Evolutionary conservation across 2,113 vertebrate species (phyloP).

Genomic region (Pimephales promelas): DNA sequence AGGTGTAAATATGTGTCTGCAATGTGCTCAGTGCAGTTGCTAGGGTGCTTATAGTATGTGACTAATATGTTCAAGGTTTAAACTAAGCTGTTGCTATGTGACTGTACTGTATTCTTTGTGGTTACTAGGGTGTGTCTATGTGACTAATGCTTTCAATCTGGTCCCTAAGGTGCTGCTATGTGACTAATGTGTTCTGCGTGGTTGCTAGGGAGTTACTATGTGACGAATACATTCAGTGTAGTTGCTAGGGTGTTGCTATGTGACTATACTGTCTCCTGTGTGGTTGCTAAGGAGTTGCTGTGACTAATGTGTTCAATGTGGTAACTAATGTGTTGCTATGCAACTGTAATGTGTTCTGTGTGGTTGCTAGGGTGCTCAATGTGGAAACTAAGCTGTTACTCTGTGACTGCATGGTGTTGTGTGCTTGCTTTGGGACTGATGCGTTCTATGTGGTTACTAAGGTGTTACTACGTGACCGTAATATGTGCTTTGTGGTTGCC

Average conservation of each 20-base stretch:
- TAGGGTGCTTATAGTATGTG: too few relatives aligned
- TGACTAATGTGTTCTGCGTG: not conserved
- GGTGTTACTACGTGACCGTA: too few relatives aligned
- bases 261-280: not conserved
- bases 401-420: not conserved
- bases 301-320: not conserved
- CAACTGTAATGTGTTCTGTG: not conserved
- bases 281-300: too few relatives aligned
- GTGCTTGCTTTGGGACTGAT: not conserved
- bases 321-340: not conserved
- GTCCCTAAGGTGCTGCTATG: too few relatives aligned
- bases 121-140: not conserved
- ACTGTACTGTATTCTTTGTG: not conserved
- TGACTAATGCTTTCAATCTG: not conserved
- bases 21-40: too few relatives aligned
- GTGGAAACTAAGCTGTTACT: too few relatives aligned
- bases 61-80: too few relatives aligned
- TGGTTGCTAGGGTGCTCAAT: not conserved
- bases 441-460: too few relatives aligned
- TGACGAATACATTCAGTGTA: not conserved
- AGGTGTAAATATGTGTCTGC: not conserved
- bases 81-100: not conserved
- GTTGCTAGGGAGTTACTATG: not conserved
- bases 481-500: not conserved
- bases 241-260: not conserved